Conservation (phyloP, 2,888 invertebrate genomes). For the Athetis lepigone region DNA sequence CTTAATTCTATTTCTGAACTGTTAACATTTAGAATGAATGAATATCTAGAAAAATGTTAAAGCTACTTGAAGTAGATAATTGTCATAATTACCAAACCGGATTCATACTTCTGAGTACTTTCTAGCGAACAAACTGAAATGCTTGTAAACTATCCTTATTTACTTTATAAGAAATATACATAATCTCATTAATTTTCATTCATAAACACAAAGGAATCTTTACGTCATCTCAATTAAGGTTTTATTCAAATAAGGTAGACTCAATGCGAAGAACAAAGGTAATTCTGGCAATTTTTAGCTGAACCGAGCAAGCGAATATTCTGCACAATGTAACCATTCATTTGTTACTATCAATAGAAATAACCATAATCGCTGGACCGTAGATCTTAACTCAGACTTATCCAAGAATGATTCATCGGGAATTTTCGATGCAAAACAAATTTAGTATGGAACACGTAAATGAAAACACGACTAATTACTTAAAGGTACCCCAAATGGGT, state of each 20-base stretch:
- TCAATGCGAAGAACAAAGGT: slow-evolving; percentile 45
- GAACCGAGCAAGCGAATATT: slow-evolving; percentile 26
- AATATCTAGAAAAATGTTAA: slow-evolving; percentile 10
- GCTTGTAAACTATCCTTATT: slow-evolving; percentile 4
- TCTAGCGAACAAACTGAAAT: slow-evolving; percentile 24
- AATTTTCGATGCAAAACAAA: slow-evolving; percentile 52
- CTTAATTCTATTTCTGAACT: slow-evolving; percentile 12
- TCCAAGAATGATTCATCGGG: slow-evolving; percentile 60
- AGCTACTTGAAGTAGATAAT: slow-evolving; percentile 9
- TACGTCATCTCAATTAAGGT: slow-evolving; percentile 1
- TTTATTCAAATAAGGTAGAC: slow-evolving; percentile 34
- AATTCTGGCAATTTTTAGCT: slow-evolving; percentile 39
- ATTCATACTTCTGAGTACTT: background rate
- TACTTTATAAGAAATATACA: background rate
- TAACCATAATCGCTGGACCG: slow-evolving; percentile 60
- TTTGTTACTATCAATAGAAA: slow-evolving; percentile 65
- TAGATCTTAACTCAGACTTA: slow-evolving; percentile 46
- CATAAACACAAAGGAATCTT: background rate
- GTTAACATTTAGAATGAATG: slow-evolving; percentile 2
- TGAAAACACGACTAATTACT: slow-evolving; percentile 84
- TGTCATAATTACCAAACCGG: slow-evolving; percentile 16
- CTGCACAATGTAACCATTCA: slow-evolving; percentile 56
- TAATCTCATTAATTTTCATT: slow-evolving; percentile 15
- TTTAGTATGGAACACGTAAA: slow-evolving; percentile 64
- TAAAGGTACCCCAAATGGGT: slow-evolving; percentile 85